phyloP scores from a whole-genome alignment of 2,797 vertebrate species.

The Numenius phaeopus region DNA sequence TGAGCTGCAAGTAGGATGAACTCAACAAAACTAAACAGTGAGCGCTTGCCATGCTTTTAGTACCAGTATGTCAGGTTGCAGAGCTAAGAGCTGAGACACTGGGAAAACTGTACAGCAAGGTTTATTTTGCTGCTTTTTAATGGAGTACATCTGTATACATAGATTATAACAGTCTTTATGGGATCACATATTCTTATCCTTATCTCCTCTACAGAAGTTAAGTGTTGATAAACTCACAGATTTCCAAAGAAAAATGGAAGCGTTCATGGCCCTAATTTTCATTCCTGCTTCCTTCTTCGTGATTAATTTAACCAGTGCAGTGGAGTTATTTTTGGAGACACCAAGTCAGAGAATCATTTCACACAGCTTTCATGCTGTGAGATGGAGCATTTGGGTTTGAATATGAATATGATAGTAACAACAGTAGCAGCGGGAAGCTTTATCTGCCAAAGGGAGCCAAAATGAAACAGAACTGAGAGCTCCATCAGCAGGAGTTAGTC shows the following conservation, averaged over 20 bases:
- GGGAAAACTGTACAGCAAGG: background rate
- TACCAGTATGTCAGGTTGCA: background rate
- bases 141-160: background rate
- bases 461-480: conserved; percentile 7
- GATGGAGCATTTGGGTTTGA: conserved; percentile 38
- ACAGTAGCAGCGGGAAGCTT: conserved; percentile 15
- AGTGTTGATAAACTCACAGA: background rate
- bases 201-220: background rate
- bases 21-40: background rate
- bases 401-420: conserved; percentile 45
- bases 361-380: conserved; percentile 21
- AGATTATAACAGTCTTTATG: background rate
- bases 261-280: background rate
- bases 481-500: background rate
- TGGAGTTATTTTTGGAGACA: conserved; percentile 24
- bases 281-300: background rate
- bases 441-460: conserved; percentile 1
- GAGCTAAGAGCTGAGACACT: background rate
- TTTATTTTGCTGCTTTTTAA: background rate
- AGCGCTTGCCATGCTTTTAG: background rate
- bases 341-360: background rate
- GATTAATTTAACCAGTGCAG: background rate
- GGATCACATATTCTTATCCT: background rate
- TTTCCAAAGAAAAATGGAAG: background rate
- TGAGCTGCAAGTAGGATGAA: background rate